Evolutionary conservation across 2,113 vertebrate genomes (phyloP).

Genomic region (Neodontobutis hainanensis): DNA sequence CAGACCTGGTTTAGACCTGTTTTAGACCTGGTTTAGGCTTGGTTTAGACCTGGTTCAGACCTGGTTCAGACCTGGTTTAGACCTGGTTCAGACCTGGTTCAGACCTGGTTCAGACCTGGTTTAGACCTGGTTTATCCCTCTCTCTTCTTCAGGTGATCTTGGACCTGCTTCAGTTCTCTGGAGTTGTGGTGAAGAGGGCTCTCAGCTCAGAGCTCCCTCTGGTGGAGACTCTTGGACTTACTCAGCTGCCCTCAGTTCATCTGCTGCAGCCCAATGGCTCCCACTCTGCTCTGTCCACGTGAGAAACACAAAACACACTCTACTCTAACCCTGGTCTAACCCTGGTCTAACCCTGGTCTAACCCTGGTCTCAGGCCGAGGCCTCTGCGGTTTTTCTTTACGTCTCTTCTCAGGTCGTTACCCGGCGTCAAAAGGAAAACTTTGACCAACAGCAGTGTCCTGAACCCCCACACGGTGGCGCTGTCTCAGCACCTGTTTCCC

Average conservation of each 20-base stretch:
- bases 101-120: not conserved
- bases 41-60: not conserved
- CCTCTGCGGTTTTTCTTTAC: conserved; percentile 89
- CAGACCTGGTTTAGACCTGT: not conserved
- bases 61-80: not conserved
- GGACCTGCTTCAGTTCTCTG: conserved; percentile 87
- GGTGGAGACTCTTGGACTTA: conserved; percentile 80
- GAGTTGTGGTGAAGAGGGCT: conserved; percentile 80
- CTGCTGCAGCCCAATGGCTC: conserved; percentile 87
- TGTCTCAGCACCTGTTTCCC: conserved; percentile 21
- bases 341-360: too few relatives aligned
- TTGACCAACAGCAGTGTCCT: conserved; percentile 63
- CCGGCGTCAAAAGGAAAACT: conserved; percentile 75
- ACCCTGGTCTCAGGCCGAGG: conserved; percentile 79
- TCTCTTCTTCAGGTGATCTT: conserved; percentile 83
- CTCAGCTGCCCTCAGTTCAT: conserved; percentile 82
- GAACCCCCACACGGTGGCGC: conserved; percentile 51
- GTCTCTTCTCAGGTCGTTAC: conserved; percentile 86
- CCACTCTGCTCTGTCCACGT: conserved; percentile 82
- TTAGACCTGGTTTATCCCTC: not conserved
- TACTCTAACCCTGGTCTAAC: too few relatives aligned
- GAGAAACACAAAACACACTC: conserved; percentile 57
- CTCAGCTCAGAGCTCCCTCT: conserved; percentile 80
- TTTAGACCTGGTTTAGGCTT: not conserved
- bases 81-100: not conserved